These are phyloP conservation scores for Pedionomus torquatus DNA, from an alignment of 2,113 vertebrate species.

Conservation along the genomic window DNA sequence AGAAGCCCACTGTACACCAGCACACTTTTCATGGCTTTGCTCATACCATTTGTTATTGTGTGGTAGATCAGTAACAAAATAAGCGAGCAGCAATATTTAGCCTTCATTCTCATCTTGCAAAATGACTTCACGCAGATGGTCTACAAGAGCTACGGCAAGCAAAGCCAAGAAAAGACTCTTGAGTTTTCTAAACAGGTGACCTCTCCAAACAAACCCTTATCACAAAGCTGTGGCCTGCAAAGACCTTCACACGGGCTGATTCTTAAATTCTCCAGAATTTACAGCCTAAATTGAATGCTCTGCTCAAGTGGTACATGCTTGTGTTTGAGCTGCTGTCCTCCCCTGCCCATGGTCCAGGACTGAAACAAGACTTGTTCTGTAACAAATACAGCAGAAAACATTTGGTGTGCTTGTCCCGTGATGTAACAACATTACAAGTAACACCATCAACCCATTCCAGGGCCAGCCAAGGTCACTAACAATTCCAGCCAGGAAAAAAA, in stretches of 20 bases:
- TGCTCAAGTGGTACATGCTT: not conserved
- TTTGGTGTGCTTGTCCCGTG: not conserved
- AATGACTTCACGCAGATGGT: not conserved
- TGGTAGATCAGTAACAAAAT: not conserved
- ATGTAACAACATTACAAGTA: not conserved
- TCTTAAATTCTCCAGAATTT: not conserved
- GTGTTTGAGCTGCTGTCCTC: not conserved
- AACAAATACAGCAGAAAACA: not conserved
- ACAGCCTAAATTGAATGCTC: not conserved
- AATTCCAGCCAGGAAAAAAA: not conserved
- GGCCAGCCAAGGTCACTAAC: not conserved
- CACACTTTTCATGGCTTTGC: not conserved
- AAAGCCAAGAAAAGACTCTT: not conserved
- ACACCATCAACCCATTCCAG: not conserved
- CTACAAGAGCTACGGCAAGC: not conserved
- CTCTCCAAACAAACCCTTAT: not conserved
- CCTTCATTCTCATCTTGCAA: not conserved
- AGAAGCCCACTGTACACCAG: not conserved
- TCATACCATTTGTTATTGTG: not conserved
- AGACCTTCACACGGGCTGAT: not conserved
- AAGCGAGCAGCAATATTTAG: rapidly evolving
- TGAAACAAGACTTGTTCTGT: not conserved
- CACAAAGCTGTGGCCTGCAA: not conserved
- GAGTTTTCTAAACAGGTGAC: not conserved
- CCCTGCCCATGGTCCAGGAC: not conserved